Evolutionary conservation across 2,888 invertebrate genomes (phyloP), one percentile per base, ranked within the genome.

Genomic region (Diarsia dahlii): DNA sequence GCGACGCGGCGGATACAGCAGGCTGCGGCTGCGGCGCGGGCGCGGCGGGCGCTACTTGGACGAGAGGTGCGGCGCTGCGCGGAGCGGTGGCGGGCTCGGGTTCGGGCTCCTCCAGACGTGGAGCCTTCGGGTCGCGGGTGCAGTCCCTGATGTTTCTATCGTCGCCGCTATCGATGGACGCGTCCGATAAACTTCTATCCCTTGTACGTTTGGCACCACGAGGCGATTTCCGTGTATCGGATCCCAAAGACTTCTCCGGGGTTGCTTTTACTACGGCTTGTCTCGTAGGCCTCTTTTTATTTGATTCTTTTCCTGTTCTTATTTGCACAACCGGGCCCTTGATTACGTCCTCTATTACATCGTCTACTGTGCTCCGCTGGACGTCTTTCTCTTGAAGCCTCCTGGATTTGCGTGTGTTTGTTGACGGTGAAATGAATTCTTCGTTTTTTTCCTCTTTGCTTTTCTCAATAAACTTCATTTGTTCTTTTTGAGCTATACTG

Each of bases 271-370:
- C 83, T 64, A 94, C 95, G n/a, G 94, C 94, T 89, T 97, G 97
- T 75, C 97, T 95, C 1, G 97, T 95, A 8, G 97, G 97, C 87
- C 97, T 94, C 81, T 97, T 96, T 79, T 97, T 97, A 73, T 92
- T 94, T 0, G 86, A 67, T 39, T 94, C 94, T 76, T 93, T 94
- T 28, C 79, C 93, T 46, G 79, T 79, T 86, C 90, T 96, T 86
- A 52, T 91, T 66, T 89, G 89, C 20, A 81, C 90, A 12, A 90
- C 88, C 0, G 97, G 95, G 78, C 98, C 98, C 85, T 98, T 97
- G 2, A 99, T 98, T 0, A 99, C 99, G 90, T 99, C 99, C 86
- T 99, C 99, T 84, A 99, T 99, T 20, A 98, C 97, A 88, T 99
- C 99, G 91, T 99, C 99, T 15, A 98, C 97, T 1, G 98, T 98